Percentiles rank a stretch among this genome's conserved stretches.
Conservation (phyloP, 35 echinoderm and acorn worm genomes). For the Apostichopus japonicus region DNA sequence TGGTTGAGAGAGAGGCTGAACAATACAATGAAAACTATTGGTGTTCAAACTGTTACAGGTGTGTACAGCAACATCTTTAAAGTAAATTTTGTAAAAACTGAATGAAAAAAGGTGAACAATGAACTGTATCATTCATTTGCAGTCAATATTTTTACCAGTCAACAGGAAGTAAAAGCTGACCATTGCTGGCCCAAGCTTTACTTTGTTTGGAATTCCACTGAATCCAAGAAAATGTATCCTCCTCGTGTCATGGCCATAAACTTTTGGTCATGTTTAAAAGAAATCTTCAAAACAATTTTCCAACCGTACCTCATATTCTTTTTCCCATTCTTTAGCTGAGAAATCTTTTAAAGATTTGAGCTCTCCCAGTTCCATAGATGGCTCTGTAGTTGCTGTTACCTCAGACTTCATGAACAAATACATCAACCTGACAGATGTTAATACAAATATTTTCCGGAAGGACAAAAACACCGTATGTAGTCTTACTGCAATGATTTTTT, state of each 20-base stretch:
- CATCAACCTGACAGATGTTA: conserved; percentile 57
- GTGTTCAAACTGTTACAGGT: conserved; percentile 43
- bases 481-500: not conserved
- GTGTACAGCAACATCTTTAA: not conserved
- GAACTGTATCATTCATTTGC: not conserved
- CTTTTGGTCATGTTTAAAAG: too few species aligned
- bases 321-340: conserved; percentile 10
- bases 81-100: not conserved
- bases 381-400: conserved; percentile 19
- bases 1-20: conserved; percentile 14
- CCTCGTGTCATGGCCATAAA: too few species aligned
- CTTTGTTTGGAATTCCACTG: too few species aligned
- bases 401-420: conserved; percentile 43
- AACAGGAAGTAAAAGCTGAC: not conserved
- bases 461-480: conserved; percentile 40
- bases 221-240: too few species aligned
- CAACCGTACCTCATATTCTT: not conserved
- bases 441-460: conserved; percentile 46
- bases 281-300: too few species aligned
- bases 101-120: not conserved
- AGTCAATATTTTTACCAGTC: not conserved
- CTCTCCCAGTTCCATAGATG: not conserved
- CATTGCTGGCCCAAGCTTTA: not conserved
- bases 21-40: conserved; percentile 39
- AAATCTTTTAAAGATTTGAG: conserved; percentile 21